These are phyloP conservation scores for Ceratitis capitata DNA, from an alignment of 1,140 invertebrate genomes.

Conservation along the genomic window DNA sequence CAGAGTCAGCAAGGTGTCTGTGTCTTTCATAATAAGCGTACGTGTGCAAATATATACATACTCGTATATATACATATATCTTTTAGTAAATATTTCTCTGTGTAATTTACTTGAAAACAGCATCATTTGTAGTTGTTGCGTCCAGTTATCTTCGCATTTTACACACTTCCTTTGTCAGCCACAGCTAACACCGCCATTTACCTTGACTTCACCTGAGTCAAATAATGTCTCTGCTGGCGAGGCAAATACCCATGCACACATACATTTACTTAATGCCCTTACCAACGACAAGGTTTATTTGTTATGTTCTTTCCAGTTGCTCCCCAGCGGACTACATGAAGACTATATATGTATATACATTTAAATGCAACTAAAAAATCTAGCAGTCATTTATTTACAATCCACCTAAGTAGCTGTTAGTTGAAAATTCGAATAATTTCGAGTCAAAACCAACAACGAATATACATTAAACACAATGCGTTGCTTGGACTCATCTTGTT, in stretches of 20 bases:
- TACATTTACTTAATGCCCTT: background rate
- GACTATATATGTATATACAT: no score
- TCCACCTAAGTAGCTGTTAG: constrained; percentile 29
- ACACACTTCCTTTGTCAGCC: background rate
- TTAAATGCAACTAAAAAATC: constrained; percentile 34
- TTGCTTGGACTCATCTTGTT: background rate
- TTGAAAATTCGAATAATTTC: constrained; percentile 33
- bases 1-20: no score
- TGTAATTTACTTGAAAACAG: background rate
- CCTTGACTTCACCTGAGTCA: background rate
- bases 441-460: constrained; percentile 6
- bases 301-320: background rate
- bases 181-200: background rate
- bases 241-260: no score
- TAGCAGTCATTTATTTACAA: constrained; percentile 29
- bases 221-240: background rate
- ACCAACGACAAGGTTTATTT: background rate
- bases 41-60: background rate
- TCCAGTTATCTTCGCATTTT: background rate
- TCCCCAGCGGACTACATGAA: background rate
- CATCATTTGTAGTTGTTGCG: background rate
- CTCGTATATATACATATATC: no score
- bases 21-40: background rate
- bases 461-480: background rate
- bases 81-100: background rate